Evolutionary conservation across 2,888 invertebrate species (phyloP).

Genomic region (Epinotia brunnichana): DNA sequence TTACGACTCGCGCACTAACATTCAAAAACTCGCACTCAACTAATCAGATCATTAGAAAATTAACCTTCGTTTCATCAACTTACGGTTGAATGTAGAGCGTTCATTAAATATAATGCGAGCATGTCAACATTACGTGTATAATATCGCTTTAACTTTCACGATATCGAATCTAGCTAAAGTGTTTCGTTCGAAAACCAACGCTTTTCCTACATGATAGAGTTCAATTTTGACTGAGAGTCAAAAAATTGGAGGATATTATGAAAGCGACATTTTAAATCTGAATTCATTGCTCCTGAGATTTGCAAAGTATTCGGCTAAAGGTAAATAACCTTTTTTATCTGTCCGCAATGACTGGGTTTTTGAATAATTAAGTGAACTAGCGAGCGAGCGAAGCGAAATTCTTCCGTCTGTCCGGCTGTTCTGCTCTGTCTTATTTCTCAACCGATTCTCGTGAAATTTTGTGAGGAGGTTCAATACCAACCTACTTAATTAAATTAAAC

Average conservation of each 20-base stretch:
- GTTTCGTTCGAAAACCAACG: neutral
- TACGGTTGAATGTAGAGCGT: neutral
- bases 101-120: neutral
- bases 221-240: no score
- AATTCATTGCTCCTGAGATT: conserved; percentile 10
- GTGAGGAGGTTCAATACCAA: no score
- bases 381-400: neutral
- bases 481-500: no score
- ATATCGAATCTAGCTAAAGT: neutral
- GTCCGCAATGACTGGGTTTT: neutral
- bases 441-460: no score
- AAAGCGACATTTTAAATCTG: neutral
- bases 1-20: conserved; percentile 51
- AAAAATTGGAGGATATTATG: neutral
- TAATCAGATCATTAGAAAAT: neutral
- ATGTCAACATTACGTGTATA: neutral
- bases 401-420: no score
- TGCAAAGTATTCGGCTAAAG: neutral
- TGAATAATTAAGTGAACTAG: neutral
- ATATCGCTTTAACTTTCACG: neutral
- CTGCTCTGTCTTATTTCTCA: no score
- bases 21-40: neutral
- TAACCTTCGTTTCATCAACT: neutral
- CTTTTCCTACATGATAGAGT: neutral
- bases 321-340: conserved; percentile 6